Evolutionary conservation across 2,113 vertebrate species (phyloP), one percentile per base, ranked within the genome.

Genomic region (Puntigrus tetrazona): DNA sequence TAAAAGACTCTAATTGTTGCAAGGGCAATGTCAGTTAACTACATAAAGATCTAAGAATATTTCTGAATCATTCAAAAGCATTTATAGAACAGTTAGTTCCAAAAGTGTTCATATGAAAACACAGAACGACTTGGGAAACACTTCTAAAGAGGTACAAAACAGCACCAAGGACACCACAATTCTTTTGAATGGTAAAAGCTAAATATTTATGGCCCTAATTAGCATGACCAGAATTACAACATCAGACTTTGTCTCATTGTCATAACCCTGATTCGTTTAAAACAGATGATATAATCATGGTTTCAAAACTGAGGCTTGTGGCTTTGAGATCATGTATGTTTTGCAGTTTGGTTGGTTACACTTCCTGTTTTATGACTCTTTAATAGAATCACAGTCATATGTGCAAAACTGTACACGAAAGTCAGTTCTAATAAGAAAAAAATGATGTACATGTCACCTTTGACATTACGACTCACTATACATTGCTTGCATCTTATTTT

Each of bases 1-100:
- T 80, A 75, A 22, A 78, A 88, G 36, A 50, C n/a, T 73, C 22
- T 36, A 70, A 63, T 45, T 52, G 67, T 22, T 31, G 27, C 52
- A 27, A n/a, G 82, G 61, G 38, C 55, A 75, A 75, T 14, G 27
- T 18, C 81, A 45, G 31, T 43, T 16, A 31, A 74, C 6, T 38
- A 18, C 6, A 22, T 41, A 82, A 55, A 41, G 29, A 72, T 25
- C 22, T 55, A 10, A 82, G 34, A 82, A 82, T 20, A 14, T 82
- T 82, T 27, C 6, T 43, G 38, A 73, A 73, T 41, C 7, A 57
- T 57, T 72, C 14, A 82, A 76, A 31, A 73, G 5, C 11, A n/a
- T 38, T 70, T 38, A 70, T n/a, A 38, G 18, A 70, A n/a, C 34
- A 43, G 22, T 43, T 25, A 72, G 22, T 43, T 41, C 10, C 36